Base-by-base conservation (phyloP, 2,888 invertebrate species). In the Colostygia pectinataria region DNA sequence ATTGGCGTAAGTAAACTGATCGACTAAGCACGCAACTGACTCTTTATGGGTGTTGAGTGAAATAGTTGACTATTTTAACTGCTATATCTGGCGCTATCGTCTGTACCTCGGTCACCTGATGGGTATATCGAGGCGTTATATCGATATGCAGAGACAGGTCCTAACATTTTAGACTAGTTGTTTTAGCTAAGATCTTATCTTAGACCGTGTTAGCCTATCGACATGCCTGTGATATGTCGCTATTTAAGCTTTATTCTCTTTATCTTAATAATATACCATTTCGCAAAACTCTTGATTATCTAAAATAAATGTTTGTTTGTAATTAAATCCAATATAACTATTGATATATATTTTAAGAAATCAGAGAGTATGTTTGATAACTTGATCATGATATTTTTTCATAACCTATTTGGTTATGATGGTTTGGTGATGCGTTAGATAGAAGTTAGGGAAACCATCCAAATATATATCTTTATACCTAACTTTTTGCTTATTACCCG, bases 21-120 rank as follows among this genome's bases (percentile, higher is more conserved):
- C 59, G 55, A 65, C 59, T 65, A 66, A 66, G 66, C 77, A 79
- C 78, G 79, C 78, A 64, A 77, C 52, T 51, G 48, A 45, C 45
- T 46, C 20, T 36, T 31, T 45, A 45, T 46, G 39, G 20, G 28
- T 44, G 36, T 37, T n/a, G 55, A 60, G 68, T 58, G 54, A 67
- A 72, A 69, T 71, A 60, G 65, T 62, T 59, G 59, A 63, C 59
- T 12, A 66, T 68, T 69, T 62, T 66, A 63, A 63, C 56, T 54
- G 62, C 63, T 59, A 58, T 68, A 69, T 67, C 60, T 57, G 65
- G 55, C 62, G 61, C 63, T 61, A 63, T 63, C 53, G 53, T 60
- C 53, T 60, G 46, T 54, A 57, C 53, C 39, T 31, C 33, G 33
- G 42, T 37, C 42, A 39, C 24, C 36, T n/a, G 53, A 49, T 39